phyloP scores from a whole-genome alignment of 1,140 invertebrate genomes.

The Pristionchus pacificus region DNA sequence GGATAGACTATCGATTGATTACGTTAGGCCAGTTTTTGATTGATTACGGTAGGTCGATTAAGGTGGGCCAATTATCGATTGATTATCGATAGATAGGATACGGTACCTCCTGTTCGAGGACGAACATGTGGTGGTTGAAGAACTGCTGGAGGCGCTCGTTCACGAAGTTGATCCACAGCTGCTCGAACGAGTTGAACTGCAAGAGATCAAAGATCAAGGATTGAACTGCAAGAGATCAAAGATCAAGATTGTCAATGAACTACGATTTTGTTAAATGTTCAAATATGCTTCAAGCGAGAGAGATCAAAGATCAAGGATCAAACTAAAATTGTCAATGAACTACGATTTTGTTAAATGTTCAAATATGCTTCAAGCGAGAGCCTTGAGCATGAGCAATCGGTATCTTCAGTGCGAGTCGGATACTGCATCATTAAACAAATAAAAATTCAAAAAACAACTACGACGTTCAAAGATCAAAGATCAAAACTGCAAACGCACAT shows the following conservation, averaged over 20 bases:
- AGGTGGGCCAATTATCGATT: not conserved
- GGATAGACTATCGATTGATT: no score
- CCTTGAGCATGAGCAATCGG: no score
- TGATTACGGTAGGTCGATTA: no score
- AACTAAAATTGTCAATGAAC: no score
- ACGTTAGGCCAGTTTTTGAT: no score
- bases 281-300: no score
- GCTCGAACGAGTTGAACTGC: constrained; percentile 99
- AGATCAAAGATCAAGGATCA: no score
- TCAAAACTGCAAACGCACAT: constrained; percentile 92
- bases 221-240: no score
- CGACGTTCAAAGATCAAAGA: no score
- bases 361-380: not conserved
- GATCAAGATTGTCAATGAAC: no score
- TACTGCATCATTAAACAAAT: not conserved
- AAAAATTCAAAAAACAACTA: not conserved
- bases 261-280: no score
- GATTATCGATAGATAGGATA: not conserved
- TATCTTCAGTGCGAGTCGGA: not conserved
- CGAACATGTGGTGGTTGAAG: constrained; percentile 99
- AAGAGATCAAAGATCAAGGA: constrained; percentile 68
- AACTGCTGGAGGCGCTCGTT: constrained; percentile 99
- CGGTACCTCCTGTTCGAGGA: constrained; percentile 89
- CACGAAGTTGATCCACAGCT: constrained; percentile 99
- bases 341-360: no score